phyloP scores from a whole-genome alignment of 2,113 vertebrate species.

The Salvelinus sp. region DNA sequence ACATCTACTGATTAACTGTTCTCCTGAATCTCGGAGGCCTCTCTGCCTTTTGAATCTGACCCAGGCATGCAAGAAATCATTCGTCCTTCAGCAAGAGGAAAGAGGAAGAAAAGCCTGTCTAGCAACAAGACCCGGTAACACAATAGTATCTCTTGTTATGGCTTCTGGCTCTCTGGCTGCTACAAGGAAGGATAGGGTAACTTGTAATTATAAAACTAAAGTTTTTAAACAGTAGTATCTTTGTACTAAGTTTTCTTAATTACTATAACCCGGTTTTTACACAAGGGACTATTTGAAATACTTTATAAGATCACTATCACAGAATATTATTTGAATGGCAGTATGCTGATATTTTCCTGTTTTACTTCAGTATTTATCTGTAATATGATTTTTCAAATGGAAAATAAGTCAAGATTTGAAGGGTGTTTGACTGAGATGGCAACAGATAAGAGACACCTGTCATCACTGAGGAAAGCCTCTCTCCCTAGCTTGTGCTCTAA shows the following conservation, averaged over 20 bases:
- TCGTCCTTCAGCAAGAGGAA: conserved; percentile 44
- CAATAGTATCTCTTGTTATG: conserved; percentile 56
- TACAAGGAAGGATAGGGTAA: conserved; percentile 47
- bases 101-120: conserved; percentile 46
- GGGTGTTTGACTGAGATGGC: conserved; percentile 12
- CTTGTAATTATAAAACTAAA: conserved; percentile 10
- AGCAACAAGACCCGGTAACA: conserved; percentile 25
- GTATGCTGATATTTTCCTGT: background rate
- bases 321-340: background rate
- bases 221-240: background rate
- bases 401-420: background rate
- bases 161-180: conserved; percentile 21
- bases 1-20: conserved; percentile 1
- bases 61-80: conserved; percentile 17
- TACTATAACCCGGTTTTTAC: background rate
- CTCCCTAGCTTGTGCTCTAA: background rate
- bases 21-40: conserved; percentile 12
- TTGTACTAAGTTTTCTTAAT: background rate
- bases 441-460: conserved; percentile 26
- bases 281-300: background rate
- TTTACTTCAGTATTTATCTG: background rate
- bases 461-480: conserved; percentile 1
- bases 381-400: background rate
- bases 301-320: background rate
- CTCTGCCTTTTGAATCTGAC: conserved; percentile 1